Conservation (phyloP, 1,140 invertebrate genomes). For the Aradophagus sp. region DNA sequence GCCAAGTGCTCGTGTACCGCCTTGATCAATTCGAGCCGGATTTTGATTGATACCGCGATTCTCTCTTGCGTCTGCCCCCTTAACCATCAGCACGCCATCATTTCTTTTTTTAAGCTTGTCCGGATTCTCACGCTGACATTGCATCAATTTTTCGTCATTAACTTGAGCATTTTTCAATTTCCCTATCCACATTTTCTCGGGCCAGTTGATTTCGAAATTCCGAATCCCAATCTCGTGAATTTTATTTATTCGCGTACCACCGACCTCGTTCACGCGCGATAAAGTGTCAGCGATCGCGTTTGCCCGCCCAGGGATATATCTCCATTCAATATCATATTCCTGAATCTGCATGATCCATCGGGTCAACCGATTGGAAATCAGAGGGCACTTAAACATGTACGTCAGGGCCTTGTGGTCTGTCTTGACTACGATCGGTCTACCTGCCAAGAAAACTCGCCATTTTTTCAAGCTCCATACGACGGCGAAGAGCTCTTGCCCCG, state of each 20-base stretch:
- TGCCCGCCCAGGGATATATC: no score
- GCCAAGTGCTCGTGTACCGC: no score
- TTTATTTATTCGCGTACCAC: neutral
- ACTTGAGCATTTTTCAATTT: neutral
- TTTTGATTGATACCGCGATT: neutral
- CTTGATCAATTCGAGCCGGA: no score
- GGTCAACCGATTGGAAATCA: neutral
- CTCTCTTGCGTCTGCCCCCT: neutral
- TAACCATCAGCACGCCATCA: neutral
- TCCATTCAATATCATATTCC: no score
- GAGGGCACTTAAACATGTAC: constrained; percentile 9
- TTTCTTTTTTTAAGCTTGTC: neutral
- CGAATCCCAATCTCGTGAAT: neutral
- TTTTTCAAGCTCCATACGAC: constrained; percentile 8
- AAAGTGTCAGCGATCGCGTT: constrained; percentile 8
- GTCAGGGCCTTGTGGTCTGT: constrained; percentile 20
- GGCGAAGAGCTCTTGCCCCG: constrained; percentile 2
- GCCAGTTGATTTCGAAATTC: neutral
- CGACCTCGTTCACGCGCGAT: neutral
- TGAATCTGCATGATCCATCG: no score
- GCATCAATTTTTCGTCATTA: neutral
- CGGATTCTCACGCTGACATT: neutral
- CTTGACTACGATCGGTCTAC: constrained; percentile 8
- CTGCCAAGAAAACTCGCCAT: constrained; percentile 14
- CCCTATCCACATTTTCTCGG: no score